Percentiles rank a stretch among this genome's conserved stretches.
phyloP scores from a whole-genome alignment of 2,797 vertebrate genomes.

The Myoxocephalus aenaeus region DNA sequence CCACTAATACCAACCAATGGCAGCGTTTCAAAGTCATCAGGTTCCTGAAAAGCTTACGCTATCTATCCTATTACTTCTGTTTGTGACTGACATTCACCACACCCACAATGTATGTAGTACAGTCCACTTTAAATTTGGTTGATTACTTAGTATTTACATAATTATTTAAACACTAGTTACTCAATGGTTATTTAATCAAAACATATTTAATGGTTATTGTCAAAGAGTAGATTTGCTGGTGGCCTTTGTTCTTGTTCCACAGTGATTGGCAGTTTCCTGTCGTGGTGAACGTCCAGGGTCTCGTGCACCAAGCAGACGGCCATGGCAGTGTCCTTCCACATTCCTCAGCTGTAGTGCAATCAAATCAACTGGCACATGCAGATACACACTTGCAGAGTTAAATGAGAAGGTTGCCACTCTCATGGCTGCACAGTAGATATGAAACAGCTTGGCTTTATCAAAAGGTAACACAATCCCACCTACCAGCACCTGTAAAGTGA shows the following conservation, averaged over 20 bases:
- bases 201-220: constrained; percentile 13
- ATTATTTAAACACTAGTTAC: too few species aligned
- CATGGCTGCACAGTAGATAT: neutral
- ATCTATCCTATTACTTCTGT: constrained; percentile 41
- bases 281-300: constrained; percentile 19
- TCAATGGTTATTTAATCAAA: too few species aligned
- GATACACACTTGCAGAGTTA: neutral
- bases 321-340: constrained; percentile 56
- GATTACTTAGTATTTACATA: too few species aligned
- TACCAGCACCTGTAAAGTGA: neutral
- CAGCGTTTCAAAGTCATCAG: constrained; percentile 40
- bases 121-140: too few species aligned
- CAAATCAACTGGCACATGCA: constrained; percentile 42
- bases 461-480: neutral
- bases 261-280: constrained; percentile 11
- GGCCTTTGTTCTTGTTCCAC: neutral
- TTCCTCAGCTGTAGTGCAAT: constrained; percentile 62
- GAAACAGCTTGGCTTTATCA: neutral
- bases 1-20: neutral
- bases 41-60: constrained; percentile 42
- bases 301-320: constrained; percentile 36
- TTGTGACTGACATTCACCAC: too few species aligned
- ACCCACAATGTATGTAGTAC: too few species aligned
- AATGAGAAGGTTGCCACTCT: neutral
- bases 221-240: too few species aligned